These are phyloP conservation scores for Platycheirus rosarum DNA, from an alignment of 2,888 invertebrate genomes.

Conservation along the genomic window DNA sequence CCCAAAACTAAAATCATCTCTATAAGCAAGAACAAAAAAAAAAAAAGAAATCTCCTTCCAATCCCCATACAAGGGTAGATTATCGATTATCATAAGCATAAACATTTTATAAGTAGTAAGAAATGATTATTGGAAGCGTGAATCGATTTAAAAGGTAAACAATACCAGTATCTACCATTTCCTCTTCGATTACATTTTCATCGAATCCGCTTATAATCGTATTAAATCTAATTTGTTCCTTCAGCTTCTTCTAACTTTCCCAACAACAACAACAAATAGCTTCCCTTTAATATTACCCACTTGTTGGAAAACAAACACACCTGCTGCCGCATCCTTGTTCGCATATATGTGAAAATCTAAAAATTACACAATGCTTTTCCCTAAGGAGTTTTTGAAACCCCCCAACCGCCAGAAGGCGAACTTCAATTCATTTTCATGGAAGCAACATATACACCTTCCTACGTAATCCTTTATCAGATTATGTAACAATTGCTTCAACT, in stretches of 20 bases:
- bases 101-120: conserved; percentile 1
- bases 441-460: neutral
- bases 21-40: too few species aligned
- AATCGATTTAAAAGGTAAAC: conserved; percentile 20
- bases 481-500: conserved; percentile 18
- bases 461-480: conserved; percentile 27
- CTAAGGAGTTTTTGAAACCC: conserved; percentile 8
- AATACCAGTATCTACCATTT: neutral
- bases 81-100: neutral
- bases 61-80: neutral
- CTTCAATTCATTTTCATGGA: conserved; percentile 9
- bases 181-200: neutral
- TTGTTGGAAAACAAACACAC: conserved; percentile 32
- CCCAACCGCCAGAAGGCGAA: neutral
- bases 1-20: too few species aligned
- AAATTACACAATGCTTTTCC: conserved; percentile 11
- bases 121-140: conserved; percentile 1
- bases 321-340: neutral
- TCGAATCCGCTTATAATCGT: conserved; percentile 8
- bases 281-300: neutral
- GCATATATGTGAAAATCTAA: neutral
- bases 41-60: neutral
- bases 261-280: neutral
- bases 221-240: conserved; percentile 7
- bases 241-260: neutral